Base-by-base conservation (phyloP, 2,888 invertebrate species). In the Sphaerophoria rueppellii region DNA sequence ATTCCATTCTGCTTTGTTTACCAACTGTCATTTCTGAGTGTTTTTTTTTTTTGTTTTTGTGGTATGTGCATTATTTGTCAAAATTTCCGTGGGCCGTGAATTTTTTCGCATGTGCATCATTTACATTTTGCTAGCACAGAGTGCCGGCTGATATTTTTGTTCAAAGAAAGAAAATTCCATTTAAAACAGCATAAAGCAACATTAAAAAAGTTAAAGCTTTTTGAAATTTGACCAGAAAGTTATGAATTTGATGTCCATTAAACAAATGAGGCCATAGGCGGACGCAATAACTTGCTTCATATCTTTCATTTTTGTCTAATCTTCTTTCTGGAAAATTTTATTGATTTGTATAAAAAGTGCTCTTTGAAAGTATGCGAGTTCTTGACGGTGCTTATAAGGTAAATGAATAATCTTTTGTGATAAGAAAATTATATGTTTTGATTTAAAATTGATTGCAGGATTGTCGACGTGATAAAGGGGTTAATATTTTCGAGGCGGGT, bases 401-500 rank as follows among this genome's bases (percentile, higher is more conserved):
- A 82, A 82, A 16, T 6, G 12, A 40, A 14, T 40, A 43, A 48
- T 16, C 7, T 11, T 43, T 6, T 11, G 32, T n/a, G 9, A 11
- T 11, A 48, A 48, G 32, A n/a, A n/a, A 40, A 37, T 50, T 65
- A 11, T 50, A 6, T 0, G 32, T 16, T 50, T 37, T 4, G 50
- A 37, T 37, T 7, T 7, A 37, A 37, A 37, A 4, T 6, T 6
- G 50, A 37, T 46, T 9, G 55, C 50, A 87, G 87, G 87, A 87
- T n/a, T 82, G 80, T 60, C 87, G 87, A 14, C 87, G 86, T 7
- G 86, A 79, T 4, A 85, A 72, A 55, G 76, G 78, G 12, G 40
- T 63, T 2, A 82, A 78, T 65, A 74, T 87, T 12, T 87, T 87
- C 35, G 87, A 87, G 65, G 52, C 81, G 55, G 83, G 87, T 87